A percentile compares a stretch with the other conserved stretches of the same genome.
These are phyloP conservation scores for Sebastes vulpes DNA, from an alignment of 2,797 vertebrate species.

Conservation along the genomic window DNA sequence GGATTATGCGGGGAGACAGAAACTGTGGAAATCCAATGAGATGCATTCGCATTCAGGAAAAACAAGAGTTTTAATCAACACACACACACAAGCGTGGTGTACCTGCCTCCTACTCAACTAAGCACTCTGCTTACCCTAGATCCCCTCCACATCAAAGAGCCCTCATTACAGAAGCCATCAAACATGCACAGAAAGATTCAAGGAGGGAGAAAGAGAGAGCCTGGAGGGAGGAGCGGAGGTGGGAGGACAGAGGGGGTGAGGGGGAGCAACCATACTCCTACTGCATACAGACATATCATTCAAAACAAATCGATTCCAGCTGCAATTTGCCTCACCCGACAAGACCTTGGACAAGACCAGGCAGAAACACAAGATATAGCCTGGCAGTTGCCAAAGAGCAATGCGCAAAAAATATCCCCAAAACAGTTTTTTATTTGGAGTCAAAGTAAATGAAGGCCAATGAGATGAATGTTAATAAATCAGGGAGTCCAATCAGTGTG, in stretches of 20 bases:
- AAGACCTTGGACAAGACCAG: slow-evolving; percentile 19
- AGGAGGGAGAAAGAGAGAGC: not conserved
- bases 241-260: not conserved
- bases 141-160: slow-evolving; percentile 65
- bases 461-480: slow-evolving; percentile 7
- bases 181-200: slow-evolving; percentile 42
- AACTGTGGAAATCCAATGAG: not conserved
- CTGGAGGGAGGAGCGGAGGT: not conserved
- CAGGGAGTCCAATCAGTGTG: not conserved
- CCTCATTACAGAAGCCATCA: slow-evolving; percentile 49
- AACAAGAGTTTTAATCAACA: slow-evolving; percentile 36
- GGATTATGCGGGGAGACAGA: not conserved
- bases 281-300: slow-evolving; percentile 30
- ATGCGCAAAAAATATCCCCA: not conserved
- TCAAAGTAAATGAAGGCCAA: slow-evolving; percentile 1
- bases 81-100: slow-evolving; percentile 4
- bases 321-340: slow-evolving; percentile 26
- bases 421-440: not conserved
- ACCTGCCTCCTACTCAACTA: slow-evolving; percentile 45
- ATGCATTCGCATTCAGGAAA: slow-evolving; percentile 25
- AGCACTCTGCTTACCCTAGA: slow-evolving; percentile 50
- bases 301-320: slow-evolving; percentile 43
- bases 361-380: not conserved
- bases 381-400: slow-evolving; percentile 2
- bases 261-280: not conserved